These are phyloP conservation scores for Pagrus major DNA, from an alignment of 2,113 vertebrate genomes.

Conservation along the genomic window DNA sequence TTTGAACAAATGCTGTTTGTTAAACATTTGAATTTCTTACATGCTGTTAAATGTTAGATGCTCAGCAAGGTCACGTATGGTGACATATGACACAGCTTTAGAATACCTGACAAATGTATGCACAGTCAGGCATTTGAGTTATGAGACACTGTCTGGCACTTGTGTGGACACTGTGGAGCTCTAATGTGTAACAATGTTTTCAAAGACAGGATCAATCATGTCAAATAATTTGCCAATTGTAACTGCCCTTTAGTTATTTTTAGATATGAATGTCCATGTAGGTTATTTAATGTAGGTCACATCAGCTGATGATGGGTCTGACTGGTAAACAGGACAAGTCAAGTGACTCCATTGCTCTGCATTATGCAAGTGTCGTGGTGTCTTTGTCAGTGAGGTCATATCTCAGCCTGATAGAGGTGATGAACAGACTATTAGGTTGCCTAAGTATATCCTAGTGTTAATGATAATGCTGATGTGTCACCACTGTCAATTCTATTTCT, in stretches of 20 bases:
- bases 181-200: neutral
- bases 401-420: slow-evolving; percentile 1
- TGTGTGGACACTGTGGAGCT: neutral
- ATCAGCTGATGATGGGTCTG: slow-evolving; percentile 48
- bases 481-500: neutral
- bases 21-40: neutral
- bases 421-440: neutral
- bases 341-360: slow-evolving; percentile 34
- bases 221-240: slow-evolving; percentile 7
- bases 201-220: slow-evolving; percentile 22
- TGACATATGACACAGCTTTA: neutral
- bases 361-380: slow-evolving; percentile 29
- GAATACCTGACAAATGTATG: neutral
- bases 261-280: slow-evolving; percentile 35
- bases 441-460: neutral
- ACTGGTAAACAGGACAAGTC: slow-evolving; percentile 46
- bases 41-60: neutral
- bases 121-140: neutral
- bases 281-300: slow-evolving; percentile 55
- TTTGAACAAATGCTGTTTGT: neutral
- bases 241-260: slow-evolving; percentile 46
- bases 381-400: slow-evolving; percentile 4
- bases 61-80: neutral
- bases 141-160: neutral
- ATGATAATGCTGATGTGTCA: neutral